Evolutionary conservation across 1,140 invertebrate genomes (phyloP).

Genomic region (Triops cancriformis): DNA sequence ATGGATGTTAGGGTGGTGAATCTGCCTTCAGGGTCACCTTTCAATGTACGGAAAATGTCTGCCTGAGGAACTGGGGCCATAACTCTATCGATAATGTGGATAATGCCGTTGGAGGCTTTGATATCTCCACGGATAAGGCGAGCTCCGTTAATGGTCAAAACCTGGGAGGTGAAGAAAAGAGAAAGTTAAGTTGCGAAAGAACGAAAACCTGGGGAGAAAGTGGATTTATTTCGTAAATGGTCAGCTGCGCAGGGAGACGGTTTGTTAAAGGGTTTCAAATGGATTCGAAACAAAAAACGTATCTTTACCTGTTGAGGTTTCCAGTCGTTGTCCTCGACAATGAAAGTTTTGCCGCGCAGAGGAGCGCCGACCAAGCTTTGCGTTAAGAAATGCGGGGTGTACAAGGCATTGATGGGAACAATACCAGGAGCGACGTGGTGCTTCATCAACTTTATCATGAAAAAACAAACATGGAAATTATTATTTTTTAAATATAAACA

Average conservation of each 20-base stretch:
- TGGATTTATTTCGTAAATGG: no score
- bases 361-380: slow-evolving; percentile 27
- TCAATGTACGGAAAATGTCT: slow-evolving; percentile 27
- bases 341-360: slow-evolving; percentile 32
- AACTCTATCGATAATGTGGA: slow-evolving; percentile 40
- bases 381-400: slow-evolving; percentile 21
- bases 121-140: slow-evolving; percentile 35
- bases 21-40: slow-evolving; percentile 24
- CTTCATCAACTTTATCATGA: slow-evolving; percentile 25
- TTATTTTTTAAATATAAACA: no score
- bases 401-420: slow-evolving; percentile 16
- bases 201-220: neutral
- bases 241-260: neutral
- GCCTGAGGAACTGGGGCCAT: slow-evolving; percentile 36
- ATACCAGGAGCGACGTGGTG: slow-evolving; percentile 27
- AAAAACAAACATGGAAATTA: neutral
- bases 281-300: neutral
- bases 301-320: slow-evolving; percentile 29
- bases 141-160: slow-evolving; percentile 40
- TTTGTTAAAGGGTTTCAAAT: neutral
- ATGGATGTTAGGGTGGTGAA: slow-evolving; percentile 27
- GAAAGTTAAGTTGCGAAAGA: neutral
- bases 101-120: slow-evolving; percentile 36
- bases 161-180: slow-evolving; percentile 28
- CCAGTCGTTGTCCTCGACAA: slow-evolving; percentile 28